Evolutionary conservation across 2,797 vertebrate genomes (phyloP), one percentile per base, ranked within the genome.

Genomic region (Orestias chungarensis): DNA sequence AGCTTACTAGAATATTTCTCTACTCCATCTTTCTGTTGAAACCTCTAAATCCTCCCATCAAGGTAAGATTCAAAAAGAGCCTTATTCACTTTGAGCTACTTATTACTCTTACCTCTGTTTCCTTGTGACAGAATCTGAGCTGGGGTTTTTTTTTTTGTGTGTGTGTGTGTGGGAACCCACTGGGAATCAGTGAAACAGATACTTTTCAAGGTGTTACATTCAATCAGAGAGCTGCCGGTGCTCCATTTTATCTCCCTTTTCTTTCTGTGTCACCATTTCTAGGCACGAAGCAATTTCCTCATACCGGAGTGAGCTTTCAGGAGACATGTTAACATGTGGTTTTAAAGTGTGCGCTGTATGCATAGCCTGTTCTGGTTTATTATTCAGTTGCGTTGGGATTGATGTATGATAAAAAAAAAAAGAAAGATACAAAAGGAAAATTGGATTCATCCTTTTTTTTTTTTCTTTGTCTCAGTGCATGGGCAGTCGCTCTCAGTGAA

Each of bases 311-410:
- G 82, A 79, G 83, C 77, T 79, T 81, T 82, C 71, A 75, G 73
- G 75, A 40, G 64, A 66, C 54, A 80, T 70, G 78, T 79, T 76
- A 84, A 75, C 80, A 78, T 79, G 80, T 66, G 82, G 55, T 80
- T 57, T n/a, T 75, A 47, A 81, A 76, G 79, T 72, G 73, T 75
- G 64, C 27, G 44, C 31, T 55, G 40, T 82, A 71, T 79, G 74
- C 85, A 81, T 55, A 70, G 82, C 61, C 38, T 59, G 59, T 81
- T 78, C 27, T 3, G 83, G 66, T 89, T 92, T 89, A 90, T 92
- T 90, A 88, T 80, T 79, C 70, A 66, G 83, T 81, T 88, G 88
- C 81, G 7, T 44, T 76, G 88, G 82, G 90, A 79, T 72, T 25
- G 23, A 46, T n/a, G 69, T 73, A 75, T 78, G 82, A 90, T 88